These are phyloP conservation scores for Scomberomorus guttatus DNA, from an alignment of 2,797 vertebrate species.

Conservation along the genomic window DNA sequence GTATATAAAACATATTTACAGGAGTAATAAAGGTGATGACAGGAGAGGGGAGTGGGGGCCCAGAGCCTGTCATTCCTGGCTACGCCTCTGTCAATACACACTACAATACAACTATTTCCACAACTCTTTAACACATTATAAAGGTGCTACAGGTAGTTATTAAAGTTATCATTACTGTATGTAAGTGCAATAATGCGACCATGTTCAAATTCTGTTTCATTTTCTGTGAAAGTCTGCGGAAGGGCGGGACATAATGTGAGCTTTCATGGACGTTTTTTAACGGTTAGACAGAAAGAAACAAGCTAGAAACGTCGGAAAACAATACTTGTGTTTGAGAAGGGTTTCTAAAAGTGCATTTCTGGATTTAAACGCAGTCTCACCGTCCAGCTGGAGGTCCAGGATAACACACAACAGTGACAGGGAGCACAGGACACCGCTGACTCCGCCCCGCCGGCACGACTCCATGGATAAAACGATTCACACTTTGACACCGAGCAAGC, in stretches of 20 bases:
- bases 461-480: constrained; percentile 74
- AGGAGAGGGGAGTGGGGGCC: neutral
- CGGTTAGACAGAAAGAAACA: neutral
- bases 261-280: neutral
- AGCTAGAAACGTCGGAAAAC: neutral
- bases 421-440: constrained; percentile 86
- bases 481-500: constrained; percentile 30
- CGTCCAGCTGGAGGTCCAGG: constrained; percentile 90
- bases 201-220: too few species aligned
- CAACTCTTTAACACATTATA: neutral
- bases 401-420: constrained; percentile 89
- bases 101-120: too few species aligned
- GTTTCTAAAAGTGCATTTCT: neutral
- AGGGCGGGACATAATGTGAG: neutral
- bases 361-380: constrained; percentile 65
- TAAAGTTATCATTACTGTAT: neutral
- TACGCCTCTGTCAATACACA: neutral
- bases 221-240: neutral
- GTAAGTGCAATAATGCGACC: accelerated
- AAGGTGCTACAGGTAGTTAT: neutral
- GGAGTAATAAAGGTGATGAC: neutral
- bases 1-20: too few species aligned
- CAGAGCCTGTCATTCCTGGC: too few species aligned
- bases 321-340: accelerated
- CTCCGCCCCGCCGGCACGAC: constrained; percentile 82